Percentiles rank a stretch among this genome's conserved stretches.
These are phyloP conservation scores for Eretmocerus hayati DNA, from an alignment of 2,888 invertebrate genomes.

Conservation along the genomic window DNA sequence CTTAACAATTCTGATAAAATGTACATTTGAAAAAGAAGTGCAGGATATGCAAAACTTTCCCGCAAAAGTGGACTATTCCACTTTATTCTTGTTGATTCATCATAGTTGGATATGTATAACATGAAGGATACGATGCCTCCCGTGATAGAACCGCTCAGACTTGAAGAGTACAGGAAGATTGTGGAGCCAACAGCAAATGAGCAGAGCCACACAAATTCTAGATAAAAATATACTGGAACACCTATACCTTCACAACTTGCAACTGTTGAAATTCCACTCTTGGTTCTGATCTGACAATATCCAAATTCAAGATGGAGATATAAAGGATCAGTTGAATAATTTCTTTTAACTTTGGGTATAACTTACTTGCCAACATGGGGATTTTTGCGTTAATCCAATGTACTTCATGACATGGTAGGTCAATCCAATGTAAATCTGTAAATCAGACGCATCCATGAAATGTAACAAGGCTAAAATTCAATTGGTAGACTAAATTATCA, in stretches of 20 bases:
- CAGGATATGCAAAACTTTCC: slow-evolving; percentile 80
- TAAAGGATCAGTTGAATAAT: slow-evolving; percentile 1
- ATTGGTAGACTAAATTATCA: slow-evolving; percentile 35
- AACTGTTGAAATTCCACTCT: slow-evolving; percentile 55
- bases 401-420: slow-evolving; percentile 50
- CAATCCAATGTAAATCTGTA: slow-evolving; percentile 46
- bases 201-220: slow-evolving; percentile 67
- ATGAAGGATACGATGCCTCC: slow-evolving; percentile 68
- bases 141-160: slow-evolving; percentile 61
- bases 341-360: too few relatives aligned
- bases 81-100: slow-evolving; percentile 75
- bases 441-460: slow-evolving; percentile 1
- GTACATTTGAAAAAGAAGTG: slow-evolving; percentile 68
- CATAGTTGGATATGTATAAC: slow-evolving; percentile 76
- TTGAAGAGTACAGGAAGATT: slow-evolving; percentile 61
- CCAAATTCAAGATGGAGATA: too few relatives aligned
- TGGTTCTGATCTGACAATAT: slow-evolving; percentile 58
- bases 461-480: not conserved
- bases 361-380: slow-evolving; percentile 46
- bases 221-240: slow-evolving; percentile 75
- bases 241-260: slow-evolving; percentile 73
- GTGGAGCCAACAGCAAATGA: slow-evolving; percentile 65
- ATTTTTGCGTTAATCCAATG: slow-evolving; percentile 31
- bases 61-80: slow-evolving; percentile 79
- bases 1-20: slow-evolving; percentile 49